A percentile compares a stretch with the other conserved stretches of the same genome.
These are phyloP conservation scores for Forbesichthys papilliferus DNA, from an alignment of 2,113 vertebrate genomes.

Conservation along the genomic window DNA sequence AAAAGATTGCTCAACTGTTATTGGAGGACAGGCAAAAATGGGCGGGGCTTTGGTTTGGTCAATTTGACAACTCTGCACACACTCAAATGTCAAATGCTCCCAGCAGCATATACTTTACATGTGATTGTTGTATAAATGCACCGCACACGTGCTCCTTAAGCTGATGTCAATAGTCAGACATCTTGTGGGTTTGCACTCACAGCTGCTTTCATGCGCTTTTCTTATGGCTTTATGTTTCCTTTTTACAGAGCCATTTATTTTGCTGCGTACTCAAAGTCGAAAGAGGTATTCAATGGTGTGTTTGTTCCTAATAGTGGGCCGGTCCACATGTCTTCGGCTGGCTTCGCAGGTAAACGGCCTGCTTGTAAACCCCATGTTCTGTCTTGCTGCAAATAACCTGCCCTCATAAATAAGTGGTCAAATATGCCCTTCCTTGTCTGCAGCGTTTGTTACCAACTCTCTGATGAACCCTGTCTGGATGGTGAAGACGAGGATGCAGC, in stretches of 20 bases:
- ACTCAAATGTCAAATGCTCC: conserved; percentile 26
- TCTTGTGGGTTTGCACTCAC: conserved; percentile 11
- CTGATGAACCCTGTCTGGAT: conserved; percentile 98
- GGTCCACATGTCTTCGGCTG: conserved; percentile 93
- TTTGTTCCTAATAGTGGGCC: conserved; percentile 90
- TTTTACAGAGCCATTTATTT: conserved; percentile 93
- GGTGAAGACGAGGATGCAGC: conserved; percentile 98
- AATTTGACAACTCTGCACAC: conserved; percentile 48
- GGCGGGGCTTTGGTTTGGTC: too few species aligned
- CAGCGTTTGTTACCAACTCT: conserved; percentile 94
- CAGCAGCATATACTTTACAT: conserved; percentile 12
- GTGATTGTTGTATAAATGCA: conserved; percentile 32
- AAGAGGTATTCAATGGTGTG: conserved; percentile 88
- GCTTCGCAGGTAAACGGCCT: conserved; percentile 84
- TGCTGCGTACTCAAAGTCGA: conserved; percentile 93
- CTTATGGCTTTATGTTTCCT: conserved; percentile 43
- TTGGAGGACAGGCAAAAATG: too few species aligned
- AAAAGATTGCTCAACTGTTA: too few species aligned
- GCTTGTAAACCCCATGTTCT: neutral
- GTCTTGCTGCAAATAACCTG: neutral
- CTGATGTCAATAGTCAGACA: conserved; percentile 7
- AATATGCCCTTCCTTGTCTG: conserved; percentile 19
- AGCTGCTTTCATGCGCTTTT: conserved; percentile 3
- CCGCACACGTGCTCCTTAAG: conserved; percentile 1
- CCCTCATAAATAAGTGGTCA: neutral